Evolutionary conservation across 2,797 vertebrate species (phyloP).

Genomic region (Bufotes viridis): DNA sequence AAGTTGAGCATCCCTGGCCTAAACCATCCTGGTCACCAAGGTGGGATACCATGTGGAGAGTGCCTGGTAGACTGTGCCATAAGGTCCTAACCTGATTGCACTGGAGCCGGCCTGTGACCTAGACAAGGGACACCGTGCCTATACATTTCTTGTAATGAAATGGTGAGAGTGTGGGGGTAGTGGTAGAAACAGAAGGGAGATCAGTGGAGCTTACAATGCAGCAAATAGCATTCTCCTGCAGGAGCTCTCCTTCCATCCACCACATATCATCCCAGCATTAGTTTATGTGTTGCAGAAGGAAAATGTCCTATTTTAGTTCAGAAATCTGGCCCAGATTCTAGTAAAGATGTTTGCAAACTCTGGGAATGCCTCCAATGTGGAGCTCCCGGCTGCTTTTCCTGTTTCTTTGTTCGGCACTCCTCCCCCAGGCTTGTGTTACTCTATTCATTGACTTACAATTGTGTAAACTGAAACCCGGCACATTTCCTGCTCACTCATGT

Average conservation of each 20-base stretch:
- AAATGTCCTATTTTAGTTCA: neutral
- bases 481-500: conserved; percentile 50
- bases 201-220: no score
- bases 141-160: no score
- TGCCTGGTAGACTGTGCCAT: no score
- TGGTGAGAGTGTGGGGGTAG: neutral
- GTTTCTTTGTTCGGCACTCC: conserved; percentile 62
- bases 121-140: no score
- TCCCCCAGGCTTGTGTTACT: conserved; percentile 50
- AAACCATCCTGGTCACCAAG: neutral
- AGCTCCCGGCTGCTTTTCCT: conserved; percentile 60
- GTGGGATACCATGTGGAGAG: no score
- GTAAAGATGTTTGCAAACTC: conserved; percentile 55
- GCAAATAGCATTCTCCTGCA: neutral
- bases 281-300: neutral
- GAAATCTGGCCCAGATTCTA: conserved; percentile 14
- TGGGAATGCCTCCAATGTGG: conserved; percentile 42
- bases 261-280: neutral
- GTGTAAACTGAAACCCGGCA: conserved; percentile 60
- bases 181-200: neutral
- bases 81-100: no score
- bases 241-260: neutral
- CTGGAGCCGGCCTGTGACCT: no score
- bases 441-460: conserved; percentile 51
- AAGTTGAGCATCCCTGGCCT: no score